These are phyloP conservation scores for Tenualosa thibaudeaui DNA, from an alignment of 2,797 vertebrate genomes.

Conservation along the genomic window DNA sequence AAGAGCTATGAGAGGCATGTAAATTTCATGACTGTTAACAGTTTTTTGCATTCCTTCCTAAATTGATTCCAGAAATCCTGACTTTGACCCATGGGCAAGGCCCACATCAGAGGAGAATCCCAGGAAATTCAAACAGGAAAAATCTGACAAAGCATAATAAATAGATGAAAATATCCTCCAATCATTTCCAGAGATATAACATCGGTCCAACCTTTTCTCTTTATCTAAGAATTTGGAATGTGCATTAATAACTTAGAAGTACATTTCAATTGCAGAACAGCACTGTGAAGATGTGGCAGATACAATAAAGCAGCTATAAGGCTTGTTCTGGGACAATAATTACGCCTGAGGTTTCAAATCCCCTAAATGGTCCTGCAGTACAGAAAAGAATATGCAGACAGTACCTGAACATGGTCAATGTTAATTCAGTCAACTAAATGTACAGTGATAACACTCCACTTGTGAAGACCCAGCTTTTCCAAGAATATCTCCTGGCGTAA, in stretches of 20 bases:
- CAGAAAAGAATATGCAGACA: neutral
- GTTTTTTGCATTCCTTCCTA: slow-evolving; percentile 45
- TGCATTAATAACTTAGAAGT: neutral
- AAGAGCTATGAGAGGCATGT: slow-evolving; percentile 39
- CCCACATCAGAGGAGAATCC: slow-evolving; percentile 15
- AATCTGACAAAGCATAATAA: neutral
- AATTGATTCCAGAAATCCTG: slow-evolving; percentile 53
- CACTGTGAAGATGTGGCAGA: neutral
- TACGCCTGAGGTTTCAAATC: neutral
- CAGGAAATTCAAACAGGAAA: slow-evolving; percentile 15
- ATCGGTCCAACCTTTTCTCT: neutral
- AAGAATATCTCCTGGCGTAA: too few species aligned
- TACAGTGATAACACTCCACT: neutral
- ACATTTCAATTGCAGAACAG: neutral
- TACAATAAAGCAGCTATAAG: neutral
- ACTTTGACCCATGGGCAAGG: slow-evolving; percentile 39
- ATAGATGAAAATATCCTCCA: neutral
- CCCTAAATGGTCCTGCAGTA: neutral
- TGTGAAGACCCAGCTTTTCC: too few species aligned
- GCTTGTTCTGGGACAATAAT: neutral
- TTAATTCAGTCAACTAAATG: neutral
- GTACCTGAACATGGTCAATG: neutral
- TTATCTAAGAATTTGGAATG: neutral
- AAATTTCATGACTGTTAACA: slow-evolving; percentile 39
- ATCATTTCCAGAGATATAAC: neutral